Base-by-base conservation (phyloP, 2,113 vertebrate species). In the Leucosticte australis region DNA sequence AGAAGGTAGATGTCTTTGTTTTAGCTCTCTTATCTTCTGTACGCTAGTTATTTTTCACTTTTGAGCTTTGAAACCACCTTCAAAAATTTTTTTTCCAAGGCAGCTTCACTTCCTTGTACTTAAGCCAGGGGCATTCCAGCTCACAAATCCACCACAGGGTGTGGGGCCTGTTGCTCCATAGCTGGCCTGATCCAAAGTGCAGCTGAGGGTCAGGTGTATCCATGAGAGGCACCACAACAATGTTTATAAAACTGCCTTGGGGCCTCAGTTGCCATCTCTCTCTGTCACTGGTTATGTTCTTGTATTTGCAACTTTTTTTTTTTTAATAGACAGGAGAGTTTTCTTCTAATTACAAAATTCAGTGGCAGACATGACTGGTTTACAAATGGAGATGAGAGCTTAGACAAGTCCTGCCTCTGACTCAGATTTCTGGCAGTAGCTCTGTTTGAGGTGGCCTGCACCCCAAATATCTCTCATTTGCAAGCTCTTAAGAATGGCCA, bases 361-460 rank as follows among this genome's bases (percentile, higher is more conserved):
- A 27, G 5, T 23, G 55, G 16, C 19, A 41, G 35, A 23, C 70
- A 15, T 10, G 41, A 27, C 1, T 26, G 39, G 16, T 69, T 62
- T 37, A 55, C 0, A 2, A 55, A 31, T 37, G 62, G 33, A 56
- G 62, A 31, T 0, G 0, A 56, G 41, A 67, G 13, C 41, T 67
- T 4, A 46, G 21, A 44, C 50, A 67, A 56, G 33, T 46, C 33
- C 62, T 56, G 50, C 33, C 50, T 46, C 14, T 56, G 77, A 26
- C 50, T 67, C 62, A 67, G 41, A 67, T 37, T 80, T 67, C 50
- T 80, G 77, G 50, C 50, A 56, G 27, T 4, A 26, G 20, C 39
- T 46, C 41, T 65, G 33, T 55, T 44, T 55, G 50, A 80, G 50
- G 27, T 31, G 27, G 19, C 9, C 26, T 53, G 39, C 14, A n/a